Conservation (phyloP, 2,113 vertebrate species). For the Lophius piscatorius region DNA sequence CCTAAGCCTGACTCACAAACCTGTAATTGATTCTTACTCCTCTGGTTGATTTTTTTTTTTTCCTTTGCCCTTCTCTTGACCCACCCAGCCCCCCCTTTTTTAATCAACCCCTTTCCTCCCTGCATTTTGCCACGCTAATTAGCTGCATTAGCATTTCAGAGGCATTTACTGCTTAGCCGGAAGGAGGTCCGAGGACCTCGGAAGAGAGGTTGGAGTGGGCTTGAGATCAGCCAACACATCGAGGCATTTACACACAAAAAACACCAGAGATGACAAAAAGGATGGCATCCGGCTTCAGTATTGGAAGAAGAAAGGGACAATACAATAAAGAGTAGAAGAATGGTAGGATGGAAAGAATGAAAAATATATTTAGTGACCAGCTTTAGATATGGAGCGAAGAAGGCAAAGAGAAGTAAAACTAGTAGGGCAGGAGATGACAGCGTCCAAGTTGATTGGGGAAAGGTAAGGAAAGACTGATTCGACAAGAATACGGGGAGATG, state of each 20-base stretch:
- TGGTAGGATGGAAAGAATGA: neutral
- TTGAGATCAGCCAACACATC: slow-evolving; percentile 44
- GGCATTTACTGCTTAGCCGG: slow-evolving; percentile 65
- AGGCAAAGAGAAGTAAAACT: slow-evolving; percentile 10
- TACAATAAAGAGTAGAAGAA: neutral
- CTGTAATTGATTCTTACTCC: slow-evolving; percentile 66
- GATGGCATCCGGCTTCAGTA: slow-evolving; percentile 29
- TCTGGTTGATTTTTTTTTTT: slow-evolving; percentile 57
- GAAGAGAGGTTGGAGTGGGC: slow-evolving; percentile 57
- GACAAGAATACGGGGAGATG: slow-evolving; percentile 38
- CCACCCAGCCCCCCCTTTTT: slow-evolving; percentile 42
- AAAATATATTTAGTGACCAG: neutral
- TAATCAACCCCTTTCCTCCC: slow-evolving; percentile 37
- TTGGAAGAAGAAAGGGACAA: neutral
- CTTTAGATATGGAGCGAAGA: slow-evolving; percentile 5
- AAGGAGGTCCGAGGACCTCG: slow-evolving; percentile 64
- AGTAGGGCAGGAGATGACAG: slow-evolving; percentile 10
- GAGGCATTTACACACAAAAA: slow-evolving; percentile 17
- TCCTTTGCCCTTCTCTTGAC: slow-evolving; percentile 67
- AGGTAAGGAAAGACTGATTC: slow-evolving; percentile 11
- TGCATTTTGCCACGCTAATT: slow-evolving; percentile 68
- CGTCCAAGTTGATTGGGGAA: slow-evolving; percentile 2
- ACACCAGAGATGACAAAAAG: slow-evolving; percentile 17
- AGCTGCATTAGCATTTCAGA: slow-evolving; percentile 76
- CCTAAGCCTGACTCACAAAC: slow-evolving; percentile 42